phyloP scores from a whole-genome alignment of 2,113 vertebrate species.

The Hydrochoerus hydrochaeris region DNA sequence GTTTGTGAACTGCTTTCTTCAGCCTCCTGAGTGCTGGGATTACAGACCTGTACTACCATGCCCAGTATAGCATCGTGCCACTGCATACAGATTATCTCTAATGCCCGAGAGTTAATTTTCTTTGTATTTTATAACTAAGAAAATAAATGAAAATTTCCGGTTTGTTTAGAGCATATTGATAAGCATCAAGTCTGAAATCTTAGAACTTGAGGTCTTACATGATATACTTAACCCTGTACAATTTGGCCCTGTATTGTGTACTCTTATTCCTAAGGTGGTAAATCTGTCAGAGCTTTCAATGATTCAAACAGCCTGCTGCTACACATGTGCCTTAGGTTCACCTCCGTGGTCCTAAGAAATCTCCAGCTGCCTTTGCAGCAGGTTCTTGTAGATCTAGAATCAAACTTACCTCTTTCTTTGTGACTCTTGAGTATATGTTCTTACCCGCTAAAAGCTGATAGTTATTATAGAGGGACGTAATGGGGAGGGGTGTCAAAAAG shows the following conservation, averaged over 20 bases:
- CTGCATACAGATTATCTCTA: background rate
- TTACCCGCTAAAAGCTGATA: background rate
- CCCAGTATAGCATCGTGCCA: background rate
- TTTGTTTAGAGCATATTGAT: background rate
- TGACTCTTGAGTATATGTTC: background rate
- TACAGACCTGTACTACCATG: background rate
- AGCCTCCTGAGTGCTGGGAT: background rate
- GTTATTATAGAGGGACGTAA: background rate
- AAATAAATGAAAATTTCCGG: constrained; percentile 26
- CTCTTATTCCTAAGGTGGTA: background rate
- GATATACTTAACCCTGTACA: background rate
- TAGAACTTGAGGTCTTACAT: background rate
- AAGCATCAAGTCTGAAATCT: background rate
- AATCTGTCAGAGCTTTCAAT: background rate
- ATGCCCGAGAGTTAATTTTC: background rate
- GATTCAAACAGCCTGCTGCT: background rate
- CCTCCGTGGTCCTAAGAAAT: background rate
- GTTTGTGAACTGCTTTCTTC: background rate
- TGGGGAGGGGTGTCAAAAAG: background rate
- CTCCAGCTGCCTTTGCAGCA: background rate
- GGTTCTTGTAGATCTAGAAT: background rate
- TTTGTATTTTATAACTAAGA: background rate
- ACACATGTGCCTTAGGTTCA: background rate
- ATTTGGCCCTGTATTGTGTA: background rate
- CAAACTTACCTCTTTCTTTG: background rate